phyloP scores from a whole-genome alignment of 1,140 invertebrate species.

The Penaeus vannamei region DNA sequence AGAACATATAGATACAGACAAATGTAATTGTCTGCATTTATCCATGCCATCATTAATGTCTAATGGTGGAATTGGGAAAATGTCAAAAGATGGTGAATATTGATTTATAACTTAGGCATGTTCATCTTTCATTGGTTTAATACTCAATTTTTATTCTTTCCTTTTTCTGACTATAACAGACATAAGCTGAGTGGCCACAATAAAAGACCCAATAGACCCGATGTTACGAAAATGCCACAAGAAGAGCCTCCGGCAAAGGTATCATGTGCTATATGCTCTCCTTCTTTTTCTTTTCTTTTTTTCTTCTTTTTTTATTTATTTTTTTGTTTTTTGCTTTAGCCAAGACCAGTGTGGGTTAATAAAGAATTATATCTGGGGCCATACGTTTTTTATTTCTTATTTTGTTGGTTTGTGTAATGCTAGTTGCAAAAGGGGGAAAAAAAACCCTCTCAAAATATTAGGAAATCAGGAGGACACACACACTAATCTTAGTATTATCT shows the following conservation, averaged over 20 bases:
- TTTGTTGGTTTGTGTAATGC: no score
- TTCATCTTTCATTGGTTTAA: neutral
- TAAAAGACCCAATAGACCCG: slow-evolving; percentile 82
- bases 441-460: no score
- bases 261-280: slow-evolving; percentile 68
- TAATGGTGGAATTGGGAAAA: neutral
- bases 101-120: neutral
- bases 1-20: slow-evolving; percentile 36
- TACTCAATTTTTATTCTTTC: slow-evolving; percentile 13
- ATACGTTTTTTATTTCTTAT: no score
- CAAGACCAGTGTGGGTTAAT: neutral
- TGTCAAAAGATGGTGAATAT: neutral
- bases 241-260: slow-evolving; percentile 73
- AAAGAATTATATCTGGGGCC: no score
- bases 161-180: slow-evolving; percentile 35
- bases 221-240: slow-evolving; percentile 78
- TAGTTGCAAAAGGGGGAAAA: no score
- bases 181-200: slow-evolving; percentile 75
- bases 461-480: no score
- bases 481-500: no score
- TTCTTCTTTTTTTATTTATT: no score
- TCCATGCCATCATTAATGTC: neutral
- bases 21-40: neutral
- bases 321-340: neutral
- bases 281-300: neutral